phyloP scores from a whole-genome alignment of 2,888 invertebrate genomes.

The Ectobius pallidus region DNA sequence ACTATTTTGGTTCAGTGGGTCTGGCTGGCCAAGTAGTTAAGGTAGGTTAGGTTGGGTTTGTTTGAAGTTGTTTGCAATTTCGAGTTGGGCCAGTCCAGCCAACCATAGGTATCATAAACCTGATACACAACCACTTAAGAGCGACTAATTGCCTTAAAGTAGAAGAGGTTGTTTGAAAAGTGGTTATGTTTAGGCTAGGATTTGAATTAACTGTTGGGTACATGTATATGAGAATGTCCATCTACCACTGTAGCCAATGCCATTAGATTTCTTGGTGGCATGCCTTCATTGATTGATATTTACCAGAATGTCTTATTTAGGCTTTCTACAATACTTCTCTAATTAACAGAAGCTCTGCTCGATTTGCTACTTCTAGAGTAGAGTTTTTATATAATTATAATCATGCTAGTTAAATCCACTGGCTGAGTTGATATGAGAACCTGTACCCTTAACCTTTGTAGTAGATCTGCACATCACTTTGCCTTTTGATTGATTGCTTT shows the following conservation, averaged over 20 bases:
- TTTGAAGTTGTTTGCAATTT: slow-evolving; percentile 12
- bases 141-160: slow-evolving; percentile 27
- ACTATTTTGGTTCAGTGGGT: neutral
- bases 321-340: slow-evolving; percentile 31
- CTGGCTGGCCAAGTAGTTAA: slow-evolving; percentile 14
- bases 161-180: slow-evolving; percentile 32
- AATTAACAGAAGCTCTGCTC: slow-evolving; percentile 29
- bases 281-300: slow-evolving; percentile 54
- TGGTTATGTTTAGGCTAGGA: slow-evolving; percentile 39
- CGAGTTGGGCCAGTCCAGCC: neutral
- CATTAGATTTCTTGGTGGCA: slow-evolving; percentile 71
- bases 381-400: slow-evolving; percentile 36
- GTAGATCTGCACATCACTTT: slow-evolving; percentile 40
- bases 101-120: slow-evolving; percentile 17
- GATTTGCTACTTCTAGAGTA: slow-evolving; percentile 38
- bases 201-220: slow-evolving; percentile 25
- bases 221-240: slow-evolving; percentile 41
- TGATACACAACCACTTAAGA: slow-evolving; percentile 14
- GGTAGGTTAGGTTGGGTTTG: slow-evolving; percentile 19
- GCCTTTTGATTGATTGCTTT: slow-evolving; percentile 38
- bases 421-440: slow-evolving; percentile 36
- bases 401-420: slow-evolving; percentile 43
- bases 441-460: slow-evolving; percentile 34
- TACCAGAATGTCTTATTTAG: slow-evolving; percentile 38
- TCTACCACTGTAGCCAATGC: slow-evolving; percentile 46